Evolutionary conservation across 2,113 vertebrate genomes (phyloP).

Genomic region (Gambusia holbrooki): DNA sequence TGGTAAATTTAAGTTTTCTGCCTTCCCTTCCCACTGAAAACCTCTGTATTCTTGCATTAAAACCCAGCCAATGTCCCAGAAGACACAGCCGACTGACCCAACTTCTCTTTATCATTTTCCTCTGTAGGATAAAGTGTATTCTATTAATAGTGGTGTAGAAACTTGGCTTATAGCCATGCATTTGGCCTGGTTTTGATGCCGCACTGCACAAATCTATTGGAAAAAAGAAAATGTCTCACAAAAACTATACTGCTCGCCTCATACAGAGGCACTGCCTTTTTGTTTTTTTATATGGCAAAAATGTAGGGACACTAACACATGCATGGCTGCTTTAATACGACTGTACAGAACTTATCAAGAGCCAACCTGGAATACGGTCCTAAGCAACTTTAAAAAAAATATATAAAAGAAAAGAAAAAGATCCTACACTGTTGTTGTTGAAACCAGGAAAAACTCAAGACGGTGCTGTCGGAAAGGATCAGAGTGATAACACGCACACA

Average conservation of each 20-base stretch:
- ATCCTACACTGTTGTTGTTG: conserved; percentile 24
- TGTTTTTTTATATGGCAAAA: conserved; percentile 2
- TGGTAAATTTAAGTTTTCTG: background rate
- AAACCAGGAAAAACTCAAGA: conserved; percentile 47
- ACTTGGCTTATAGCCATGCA: conserved; percentile 37
- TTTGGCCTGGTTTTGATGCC: conserved; percentile 36
- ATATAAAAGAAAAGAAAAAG: conserved; percentile 12
- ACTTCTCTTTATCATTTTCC: conserved; percentile 48
- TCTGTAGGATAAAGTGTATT: conserved; percentile 44
- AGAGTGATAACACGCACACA: conserved; percentile 30
- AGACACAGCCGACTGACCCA: conserved; percentile 43
- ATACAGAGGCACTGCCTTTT: background rate
- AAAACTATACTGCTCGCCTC: background rate
- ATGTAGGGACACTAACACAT: background rate
- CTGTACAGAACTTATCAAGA: conserved; percentile 11
- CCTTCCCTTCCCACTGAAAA: background rate
- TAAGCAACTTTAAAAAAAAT: conserved; percentile 4
- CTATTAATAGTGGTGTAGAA: conserved; percentile 48
- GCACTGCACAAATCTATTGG: background rate
- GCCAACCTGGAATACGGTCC: conserved; percentile 16
- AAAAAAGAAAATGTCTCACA: background rate
- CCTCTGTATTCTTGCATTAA: conserved; percentile 27
- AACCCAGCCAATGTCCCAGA: conserved; percentile 36
- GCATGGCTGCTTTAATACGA: conserved; percentile 22
- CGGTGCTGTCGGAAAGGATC: conserved; percentile 48